phyloP scores from a whole-genome alignment of 2,888 invertebrate genomes.

The Sarcophaga subvicina region DNA sequence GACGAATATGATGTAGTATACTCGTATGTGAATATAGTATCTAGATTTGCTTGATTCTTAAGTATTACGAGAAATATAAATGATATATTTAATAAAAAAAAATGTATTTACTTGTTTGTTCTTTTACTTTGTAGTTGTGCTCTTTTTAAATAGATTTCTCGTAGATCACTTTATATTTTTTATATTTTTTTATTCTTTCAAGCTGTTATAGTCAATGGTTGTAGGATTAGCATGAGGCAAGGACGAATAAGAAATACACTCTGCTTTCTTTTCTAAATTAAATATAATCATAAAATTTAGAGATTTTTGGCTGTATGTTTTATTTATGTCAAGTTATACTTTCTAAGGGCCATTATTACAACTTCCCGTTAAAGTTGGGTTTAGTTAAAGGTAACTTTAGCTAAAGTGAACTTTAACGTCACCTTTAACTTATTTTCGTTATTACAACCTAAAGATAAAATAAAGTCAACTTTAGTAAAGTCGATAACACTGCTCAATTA shows the following conservation, averaged over 20 bases:
- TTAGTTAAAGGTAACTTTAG: too few species aligned
- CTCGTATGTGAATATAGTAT: background rate
- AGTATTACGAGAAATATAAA: slow-evolving; percentile 35
- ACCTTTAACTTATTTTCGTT: too few species aligned
- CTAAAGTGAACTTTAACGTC: too few species aligned
- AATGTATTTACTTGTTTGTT: slow-evolving; percentile 36
- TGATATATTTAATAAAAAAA: slow-evolving; percentile 32
- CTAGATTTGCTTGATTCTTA: slow-evolving; percentile 8
- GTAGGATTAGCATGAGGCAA: background rate
- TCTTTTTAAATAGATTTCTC: slow-evolving; percentile 27
- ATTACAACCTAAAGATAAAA: too few species aligned
- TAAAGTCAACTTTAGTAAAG: too few species aligned
- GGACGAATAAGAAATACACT: slow-evolving; percentile 2
- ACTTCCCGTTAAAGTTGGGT: too few species aligned
- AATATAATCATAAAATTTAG: too few species aligned
- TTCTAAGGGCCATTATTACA: too few species aligned
- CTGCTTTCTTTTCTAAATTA: background rate
- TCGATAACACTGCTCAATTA: too few species aligned
- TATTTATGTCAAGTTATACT: too few species aligned
- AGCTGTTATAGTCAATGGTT: background rate
- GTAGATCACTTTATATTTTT: slow-evolving; percentile 17
- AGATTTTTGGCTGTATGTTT: too few species aligned
- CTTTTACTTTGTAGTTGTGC: slow-evolving; percentile 16
- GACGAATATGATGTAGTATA: background rate
- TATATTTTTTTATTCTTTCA: slow-evolving; percentile 14